phyloP scores from a whole-genome alignment of 2,888 invertebrate species.

The Sericinus montela region DNA sequence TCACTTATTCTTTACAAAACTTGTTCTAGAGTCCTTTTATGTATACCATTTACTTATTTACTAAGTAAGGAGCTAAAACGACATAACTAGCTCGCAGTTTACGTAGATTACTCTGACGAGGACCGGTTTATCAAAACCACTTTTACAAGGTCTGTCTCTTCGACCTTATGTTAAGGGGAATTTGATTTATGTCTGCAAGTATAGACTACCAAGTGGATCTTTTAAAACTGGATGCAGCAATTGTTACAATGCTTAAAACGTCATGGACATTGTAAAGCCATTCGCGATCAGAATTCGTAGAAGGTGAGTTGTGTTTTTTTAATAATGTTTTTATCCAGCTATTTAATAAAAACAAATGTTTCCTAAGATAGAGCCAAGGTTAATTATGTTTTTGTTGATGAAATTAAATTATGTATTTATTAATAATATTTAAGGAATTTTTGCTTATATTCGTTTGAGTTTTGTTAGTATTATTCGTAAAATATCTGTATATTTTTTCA shows the following conservation, averaged over 20 bases:
- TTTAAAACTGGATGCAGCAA: not conserved
- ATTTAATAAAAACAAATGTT: not conserved
- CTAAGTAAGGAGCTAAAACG: not conserved
- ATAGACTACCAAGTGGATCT: not conserved
- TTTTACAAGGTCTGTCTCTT: not conserved
- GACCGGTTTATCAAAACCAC: conserved; percentile 10
- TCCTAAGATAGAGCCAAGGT: conserved; percentile 1
- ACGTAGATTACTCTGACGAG: conserved; percentile 1
- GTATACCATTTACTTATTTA: conserved; percentile 6
- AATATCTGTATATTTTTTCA: too few relatives aligned
- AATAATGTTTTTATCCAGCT: conserved; percentile 9
- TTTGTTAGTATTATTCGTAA: too few relatives aligned
- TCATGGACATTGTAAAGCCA: conserved; percentile 24
- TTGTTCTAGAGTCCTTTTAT: conserved; percentile 2
- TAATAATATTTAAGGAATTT: not conserved
- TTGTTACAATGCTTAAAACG: not conserved
- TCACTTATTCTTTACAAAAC: not conserved
- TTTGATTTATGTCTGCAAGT: not conserved
- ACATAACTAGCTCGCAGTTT: conserved; percentile 4
- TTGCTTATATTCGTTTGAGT: too few relatives aligned
- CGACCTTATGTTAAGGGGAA: not conserved
- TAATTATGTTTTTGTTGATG: not conserved
- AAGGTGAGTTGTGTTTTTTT: conserved; percentile 41
- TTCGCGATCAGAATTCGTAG: conserved; percentile 29
- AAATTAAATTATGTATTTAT: not conserved